Conservation (phyloP, 1,140 invertebrate genomes). For the Atopsyche davidsoni region DNA sequence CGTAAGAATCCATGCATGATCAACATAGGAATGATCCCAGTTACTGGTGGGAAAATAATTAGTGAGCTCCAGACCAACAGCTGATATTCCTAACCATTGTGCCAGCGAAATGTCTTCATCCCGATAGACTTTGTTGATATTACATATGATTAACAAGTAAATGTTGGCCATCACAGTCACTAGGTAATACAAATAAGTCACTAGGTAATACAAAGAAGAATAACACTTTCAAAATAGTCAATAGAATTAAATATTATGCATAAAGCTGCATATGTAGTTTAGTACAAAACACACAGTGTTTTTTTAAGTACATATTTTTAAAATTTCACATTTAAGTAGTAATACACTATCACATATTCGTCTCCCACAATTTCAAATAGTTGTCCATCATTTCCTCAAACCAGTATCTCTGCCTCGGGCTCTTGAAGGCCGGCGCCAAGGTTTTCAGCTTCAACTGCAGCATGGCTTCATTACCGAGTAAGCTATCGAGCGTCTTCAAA, state of each 20-base stretch:
- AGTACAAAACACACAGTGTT: neutral
- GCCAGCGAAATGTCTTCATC: too few species aligned
- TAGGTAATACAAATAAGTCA: too few species aligned
- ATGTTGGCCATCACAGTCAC: too few species aligned
- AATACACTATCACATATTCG: slow-evolving; percentile 61
- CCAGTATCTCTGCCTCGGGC: slow-evolving; percentile 61
- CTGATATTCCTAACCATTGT: too few species aligned
- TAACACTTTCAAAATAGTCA: too few species aligned
- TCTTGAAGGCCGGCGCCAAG: slow-evolving; percentile 71
- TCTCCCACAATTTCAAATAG: slow-evolving; percentile 81
- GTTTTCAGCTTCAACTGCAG: slow-evolving; percentile 73
- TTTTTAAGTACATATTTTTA: neutral
- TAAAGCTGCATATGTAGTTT: neutral
- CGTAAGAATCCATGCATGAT: too few species aligned
- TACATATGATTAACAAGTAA: too few species aligned
- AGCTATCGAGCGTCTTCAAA: slow-evolving; percentile 60
- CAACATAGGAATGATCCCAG: too few species aligned
- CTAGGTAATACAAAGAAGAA: too few species aligned
- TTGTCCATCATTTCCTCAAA: slow-evolving; percentile 83
- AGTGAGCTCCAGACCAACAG: too few species aligned
- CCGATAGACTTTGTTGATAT: too few species aligned
- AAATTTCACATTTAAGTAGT: neutral
- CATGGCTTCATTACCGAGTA: slow-evolving; percentile 76
- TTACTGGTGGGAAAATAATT: too few species aligned
- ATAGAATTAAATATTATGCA: neutral